phyloP scores from a whole-genome alignment of 2,113 vertebrate genomes.

The Bothrops jararaca region DNA sequence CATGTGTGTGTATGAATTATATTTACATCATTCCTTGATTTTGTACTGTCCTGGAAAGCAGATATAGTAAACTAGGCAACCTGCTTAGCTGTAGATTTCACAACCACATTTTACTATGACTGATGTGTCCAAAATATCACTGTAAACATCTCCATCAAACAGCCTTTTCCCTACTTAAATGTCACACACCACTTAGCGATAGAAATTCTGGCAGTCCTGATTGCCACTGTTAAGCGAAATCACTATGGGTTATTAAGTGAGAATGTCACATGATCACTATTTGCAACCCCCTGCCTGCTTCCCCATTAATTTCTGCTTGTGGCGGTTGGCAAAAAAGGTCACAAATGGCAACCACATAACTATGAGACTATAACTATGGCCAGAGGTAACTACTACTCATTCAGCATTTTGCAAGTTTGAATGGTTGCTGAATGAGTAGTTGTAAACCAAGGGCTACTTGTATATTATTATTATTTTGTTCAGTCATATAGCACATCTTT shows the following conservation, averaged over 20 bases:
- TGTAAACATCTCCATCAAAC: not conserved
- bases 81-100: not conserved
- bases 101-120: not conserved
- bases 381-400: not conserved
- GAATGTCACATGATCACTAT: not conserved
- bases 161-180: not conserved
- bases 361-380: not conserved
- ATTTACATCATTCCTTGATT: not conserved
- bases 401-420: not conserved
- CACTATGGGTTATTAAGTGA: not conserved
- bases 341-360: not conserved
- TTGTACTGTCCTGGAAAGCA: not conserved
- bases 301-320: not conserved
- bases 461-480: not conserved
- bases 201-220: not conserved
- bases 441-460: not conserved
- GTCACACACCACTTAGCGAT: not conserved
- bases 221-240: not conserved
- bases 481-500: not conserved
- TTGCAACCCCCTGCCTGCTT: not conserved
- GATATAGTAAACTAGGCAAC: not conserved
- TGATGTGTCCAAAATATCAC: not conserved
- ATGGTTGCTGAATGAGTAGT: not conserved
- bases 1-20: not conserved
- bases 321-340: not conserved